These are phyloP conservation scores for Exephanes ischioxanthus DNA, from an alignment of 2,888 invertebrate genomes.

Conservation along the genomic window DNA sequence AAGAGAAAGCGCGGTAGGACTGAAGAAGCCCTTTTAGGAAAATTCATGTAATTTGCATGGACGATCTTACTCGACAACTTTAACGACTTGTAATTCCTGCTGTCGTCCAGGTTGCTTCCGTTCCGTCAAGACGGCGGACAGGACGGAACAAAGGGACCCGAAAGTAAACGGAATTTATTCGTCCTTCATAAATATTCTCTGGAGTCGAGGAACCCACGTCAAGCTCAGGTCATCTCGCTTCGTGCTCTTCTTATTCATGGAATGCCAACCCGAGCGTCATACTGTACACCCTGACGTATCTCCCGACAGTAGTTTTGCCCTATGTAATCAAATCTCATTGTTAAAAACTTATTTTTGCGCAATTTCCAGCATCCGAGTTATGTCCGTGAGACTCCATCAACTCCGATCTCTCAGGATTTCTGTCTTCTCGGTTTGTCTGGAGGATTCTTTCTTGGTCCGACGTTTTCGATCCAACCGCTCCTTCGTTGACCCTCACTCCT, in stretches of 20 bases:
- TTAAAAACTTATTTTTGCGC: not conserved
- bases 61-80: conserved; percentile 2
- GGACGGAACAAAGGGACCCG: not conserved
- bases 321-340: conserved; percentile 6
- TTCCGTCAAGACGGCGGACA: not conserved
- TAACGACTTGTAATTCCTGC: not conserved
- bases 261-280: conserved; percentile 9
- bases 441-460: not conserved
- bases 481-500: conserved; percentile 46
- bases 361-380: not conserved
- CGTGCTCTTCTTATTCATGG: conserved; percentile 2
- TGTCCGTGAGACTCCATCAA: not conserved
- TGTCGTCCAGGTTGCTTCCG: not conserved
- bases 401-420: not conserved
- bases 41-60: not conserved
- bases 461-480: conserved; percentile 4
- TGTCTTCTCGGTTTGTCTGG: not conserved
- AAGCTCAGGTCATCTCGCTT: not conserved
- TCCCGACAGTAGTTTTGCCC: conserved; percentile 1
- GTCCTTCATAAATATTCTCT: conserved; percentile 19
- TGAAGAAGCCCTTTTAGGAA: not conserved
- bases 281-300: not conserved
- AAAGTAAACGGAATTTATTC: conserved; percentile 8
- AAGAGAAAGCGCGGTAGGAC: not conserved
- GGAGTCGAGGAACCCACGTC: not conserved